These are phyloP conservation scores for Oegoconia quadripuncta DNA, from an alignment of 2,888 invertebrate species.

Conservation along the genomic window DNA sequence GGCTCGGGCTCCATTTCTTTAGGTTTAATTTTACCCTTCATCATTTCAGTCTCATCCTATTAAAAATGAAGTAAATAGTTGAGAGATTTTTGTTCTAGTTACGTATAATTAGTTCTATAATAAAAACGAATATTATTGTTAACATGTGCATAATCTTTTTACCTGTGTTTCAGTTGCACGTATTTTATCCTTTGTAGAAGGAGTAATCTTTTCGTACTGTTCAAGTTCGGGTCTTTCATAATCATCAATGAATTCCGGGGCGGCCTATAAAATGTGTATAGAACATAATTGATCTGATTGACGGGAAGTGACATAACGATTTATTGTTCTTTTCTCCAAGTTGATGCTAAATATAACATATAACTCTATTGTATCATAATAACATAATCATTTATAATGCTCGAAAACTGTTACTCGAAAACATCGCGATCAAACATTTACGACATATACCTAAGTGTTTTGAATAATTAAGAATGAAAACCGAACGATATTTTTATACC, in stretches of 20 bases:
- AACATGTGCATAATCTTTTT: conserved; percentile 22
- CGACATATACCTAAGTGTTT: not conserved
- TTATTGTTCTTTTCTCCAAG: no score
- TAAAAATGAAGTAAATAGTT: conserved; percentile 21
- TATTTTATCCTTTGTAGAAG: conserved; percentile 65
- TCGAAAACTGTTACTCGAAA: no score
- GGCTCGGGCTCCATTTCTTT: conserved; percentile 67
- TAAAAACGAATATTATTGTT: not conserved
- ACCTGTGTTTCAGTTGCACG: conserved; percentile 64
- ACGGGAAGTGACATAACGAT: no score
- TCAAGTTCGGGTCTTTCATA: conserved; percentile 86
- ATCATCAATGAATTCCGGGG: conserved; percentile 80
- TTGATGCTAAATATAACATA: no score
- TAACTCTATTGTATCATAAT: no score
- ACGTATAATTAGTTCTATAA: not conserved
- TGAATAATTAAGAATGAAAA: no score
- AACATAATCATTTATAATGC: no score
- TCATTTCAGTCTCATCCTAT: conserved; percentile 68
- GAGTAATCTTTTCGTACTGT: conserved; percentile 80
- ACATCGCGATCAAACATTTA: no score
- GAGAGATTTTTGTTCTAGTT: conserved; percentile 6
- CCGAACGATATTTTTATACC: conserved; percentile 44
- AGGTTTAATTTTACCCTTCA: conserved; percentile 70
- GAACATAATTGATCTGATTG: conserved; percentile 5
- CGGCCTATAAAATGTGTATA: conserved; percentile 43